phyloP scores from a whole-genome alignment of 2,888 invertebrate species.

The Polydrusus tereticollis region DNA sequence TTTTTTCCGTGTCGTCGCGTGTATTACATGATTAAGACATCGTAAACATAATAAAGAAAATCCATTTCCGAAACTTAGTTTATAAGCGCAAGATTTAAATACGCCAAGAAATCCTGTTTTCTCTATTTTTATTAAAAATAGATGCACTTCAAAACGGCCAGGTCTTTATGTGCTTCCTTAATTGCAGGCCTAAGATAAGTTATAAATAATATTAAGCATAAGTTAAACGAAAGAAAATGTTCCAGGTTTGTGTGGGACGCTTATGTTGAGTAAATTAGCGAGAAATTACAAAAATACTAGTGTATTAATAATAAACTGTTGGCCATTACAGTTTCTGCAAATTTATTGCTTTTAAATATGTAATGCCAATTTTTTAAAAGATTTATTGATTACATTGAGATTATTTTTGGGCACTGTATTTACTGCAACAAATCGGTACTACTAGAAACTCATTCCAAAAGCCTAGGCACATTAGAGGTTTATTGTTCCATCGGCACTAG shows the following conservation, averaged over 20 bases:
- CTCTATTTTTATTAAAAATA: slow-evolving; percentile 38
- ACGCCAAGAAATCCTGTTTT: slow-evolving; percentile 1
- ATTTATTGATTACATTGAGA: too few species aligned
- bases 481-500: too few species aligned
- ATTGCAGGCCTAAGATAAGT: slow-evolving; percentile 30
- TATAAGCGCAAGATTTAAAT: not conserved
- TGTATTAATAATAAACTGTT: too few species aligned
- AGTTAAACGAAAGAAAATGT: not conserved
- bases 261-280: not conserved
- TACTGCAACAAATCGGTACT: too few species aligned
- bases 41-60: not conserved
- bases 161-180: slow-evolving; percentile 29
- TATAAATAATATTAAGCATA: slow-evolving; percentile 30
- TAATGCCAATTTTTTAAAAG: too few species aligned
- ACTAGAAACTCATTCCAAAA: too few species aligned
- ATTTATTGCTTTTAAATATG: too few species aligned
- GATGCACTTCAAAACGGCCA: slow-evolving; percentile 22
- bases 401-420: too few species aligned
- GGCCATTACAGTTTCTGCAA: too few species aligned
- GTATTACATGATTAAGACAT: not conserved
- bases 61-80: not conserved
- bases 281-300: too few species aligned
- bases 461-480: too few species aligned
- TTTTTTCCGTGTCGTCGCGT: not conserved
- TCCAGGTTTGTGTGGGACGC: not conserved